A percentile compares a stretch with the other conserved stretches of the same genome.
Evolutionary conservation across 2,797 vertebrate species (phyloP).

Genomic region (Silurus lanzhouensis): DNA sequence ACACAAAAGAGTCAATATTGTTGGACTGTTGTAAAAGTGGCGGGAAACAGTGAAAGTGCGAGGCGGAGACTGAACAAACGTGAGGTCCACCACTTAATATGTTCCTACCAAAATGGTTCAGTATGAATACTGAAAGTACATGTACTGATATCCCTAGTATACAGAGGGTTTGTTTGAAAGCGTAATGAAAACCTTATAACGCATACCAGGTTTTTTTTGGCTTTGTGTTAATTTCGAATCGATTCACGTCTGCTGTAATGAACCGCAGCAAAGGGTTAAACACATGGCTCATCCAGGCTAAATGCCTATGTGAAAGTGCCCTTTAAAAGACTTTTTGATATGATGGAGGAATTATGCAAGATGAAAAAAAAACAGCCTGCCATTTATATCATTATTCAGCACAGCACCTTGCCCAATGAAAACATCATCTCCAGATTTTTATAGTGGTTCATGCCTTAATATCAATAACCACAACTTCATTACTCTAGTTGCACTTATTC

Average conservation of each 20-base stretch:
- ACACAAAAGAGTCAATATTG: too few relatives aligned
- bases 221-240: background rate
- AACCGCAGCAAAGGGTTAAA: background rate
- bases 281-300: background rate
- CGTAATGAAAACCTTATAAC: background rate
- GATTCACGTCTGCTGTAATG: background rate
- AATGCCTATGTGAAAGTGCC: background rate
- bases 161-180: background rate
- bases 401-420: slow-evolving; percentile 45
- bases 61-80: too few relatives aligned
- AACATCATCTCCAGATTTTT: slow-evolving; percentile 63
- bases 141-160: too few relatives aligned
- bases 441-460: slow-evolving; percentile 67
- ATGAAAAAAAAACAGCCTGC: slow-evolving; percentile 57
- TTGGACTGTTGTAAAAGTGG: too few relatives aligned
- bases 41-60: too few relatives aligned
- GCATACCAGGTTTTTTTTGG: background rate
- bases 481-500: slow-evolving; percentile 71
- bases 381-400: slow-evolving; percentile 59
- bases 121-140: too few relatives aligned
- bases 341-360: slow-evolving; percentile 31
- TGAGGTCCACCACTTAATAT: too few relatives aligned
- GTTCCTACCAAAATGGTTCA: too few relatives aligned
- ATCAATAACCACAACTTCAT: slow-evolving; percentile 77
- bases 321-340: background rate